A percentile compares a stretch with the other conserved stretches of the same genome.
Evolutionary conservation across 2,113 vertebrate genomes (phyloP).

Genomic region (Oxyruncus cristatus): DNA sequence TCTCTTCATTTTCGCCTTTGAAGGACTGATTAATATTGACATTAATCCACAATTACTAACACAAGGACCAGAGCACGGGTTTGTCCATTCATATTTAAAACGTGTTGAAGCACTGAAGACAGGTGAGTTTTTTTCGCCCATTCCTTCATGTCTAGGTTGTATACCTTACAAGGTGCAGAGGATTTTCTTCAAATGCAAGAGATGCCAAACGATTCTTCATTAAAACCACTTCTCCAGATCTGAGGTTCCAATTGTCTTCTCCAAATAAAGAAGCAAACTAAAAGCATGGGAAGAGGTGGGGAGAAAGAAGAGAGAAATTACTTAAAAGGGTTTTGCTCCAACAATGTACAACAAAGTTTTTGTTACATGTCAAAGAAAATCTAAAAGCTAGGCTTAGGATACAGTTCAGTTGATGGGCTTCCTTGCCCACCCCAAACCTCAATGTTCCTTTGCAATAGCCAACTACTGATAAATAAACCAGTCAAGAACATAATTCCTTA

Average conservation of each 20-base stretch:
- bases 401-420: neutral
- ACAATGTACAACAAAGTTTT: neutral
- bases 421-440: rapidly evolving
- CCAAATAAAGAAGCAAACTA: slow-evolving; percentile 43
- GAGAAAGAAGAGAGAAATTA: neutral
- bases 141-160: slow-evolving; percentile 73
- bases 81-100: slow-evolving; percentile 70
- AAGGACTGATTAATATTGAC: slow-evolving; percentile 68
- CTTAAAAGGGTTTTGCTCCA: neutral
- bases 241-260: slow-evolving; percentile 53
- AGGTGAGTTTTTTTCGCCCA: neutral
- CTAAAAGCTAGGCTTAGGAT: neutral
- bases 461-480: neutral
- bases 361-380: neutral
- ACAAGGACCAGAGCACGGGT: slow-evolving; percentile 63
- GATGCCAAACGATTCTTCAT: slow-evolving; percentile 51
- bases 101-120: slow-evolving; percentile 42
- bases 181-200: slow-evolving; percentile 54
- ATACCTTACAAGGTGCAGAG: slow-evolving; percentile 71
- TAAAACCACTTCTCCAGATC: slow-evolving; percentile 61
- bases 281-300: neutral
- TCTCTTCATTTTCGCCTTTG: slow-evolving; percentile 43
- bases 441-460: neutral
- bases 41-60: slow-evolving; percentile 75
- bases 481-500: neutral